phyloP scores from a whole-genome alignment of 2,888 invertebrate species.

The Troglohyphantes excavatus region DNA sequence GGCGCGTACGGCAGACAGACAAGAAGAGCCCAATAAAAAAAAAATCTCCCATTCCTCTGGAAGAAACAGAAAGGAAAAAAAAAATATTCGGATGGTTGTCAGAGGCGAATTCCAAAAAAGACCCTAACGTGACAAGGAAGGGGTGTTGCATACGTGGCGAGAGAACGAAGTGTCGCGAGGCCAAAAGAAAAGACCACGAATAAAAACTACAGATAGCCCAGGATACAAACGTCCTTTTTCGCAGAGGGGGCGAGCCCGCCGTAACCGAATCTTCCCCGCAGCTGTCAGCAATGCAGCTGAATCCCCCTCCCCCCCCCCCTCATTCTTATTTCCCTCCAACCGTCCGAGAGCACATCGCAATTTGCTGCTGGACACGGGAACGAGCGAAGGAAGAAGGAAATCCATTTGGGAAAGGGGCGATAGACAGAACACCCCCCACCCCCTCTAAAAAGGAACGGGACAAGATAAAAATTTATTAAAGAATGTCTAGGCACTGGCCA shows the following conservation, averaged over 20 bases:
- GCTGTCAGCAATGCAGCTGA: conserved; percentile 35
- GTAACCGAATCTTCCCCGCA: conserved; percentile 69
- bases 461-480: conserved; percentile 78
- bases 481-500: conserved; percentile 72
- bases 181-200: conserved; percentile 27
- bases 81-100: conserved; percentile 52
- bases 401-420: conserved; percentile 70
- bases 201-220: conserved; percentile 27
- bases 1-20: conserved; percentile 15
- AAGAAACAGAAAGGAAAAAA: not conserved
- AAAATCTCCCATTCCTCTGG: conserved; percentile 15
- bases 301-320: conserved; percentile 6
- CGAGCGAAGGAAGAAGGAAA: conserved; percentile 21
- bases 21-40: conserved; percentile 46
- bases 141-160: conserved; percentile 49
- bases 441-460: conserved; percentile 12
- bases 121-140: conserved; percentile 46
- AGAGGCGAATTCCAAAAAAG: conserved; percentile 55
- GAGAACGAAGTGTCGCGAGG: conserved; percentile 62
- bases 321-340: conserved; percentile 68
- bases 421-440: conserved; percentile 16
- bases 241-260: conserved; percentile 24
- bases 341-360: conserved; percentile 76
- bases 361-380: conserved; percentile 61
- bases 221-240: conserved; percentile 10